phyloP scores from a whole-genome alignment of 2,797 vertebrate species.

The Xiphophorus birchmanni region DNA sequence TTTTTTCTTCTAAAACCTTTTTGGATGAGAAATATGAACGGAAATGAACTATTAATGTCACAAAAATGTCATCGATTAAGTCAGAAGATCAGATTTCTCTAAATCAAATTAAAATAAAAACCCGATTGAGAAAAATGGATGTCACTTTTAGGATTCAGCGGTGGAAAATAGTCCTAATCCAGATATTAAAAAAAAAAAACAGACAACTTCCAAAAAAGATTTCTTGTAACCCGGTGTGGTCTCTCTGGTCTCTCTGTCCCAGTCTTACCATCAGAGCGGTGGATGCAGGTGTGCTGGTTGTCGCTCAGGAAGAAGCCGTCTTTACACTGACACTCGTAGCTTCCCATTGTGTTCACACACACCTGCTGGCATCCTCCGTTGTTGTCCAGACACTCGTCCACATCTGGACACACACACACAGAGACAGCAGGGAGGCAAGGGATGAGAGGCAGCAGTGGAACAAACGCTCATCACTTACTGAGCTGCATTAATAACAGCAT shows the following conservation, averaged over 20 bases:
- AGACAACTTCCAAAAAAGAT: no score
- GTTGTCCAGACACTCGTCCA: conserved; percentile 95
- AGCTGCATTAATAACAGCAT: conserved; percentile 37
- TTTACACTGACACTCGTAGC: conserved; percentile 95
- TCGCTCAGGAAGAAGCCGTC: conserved; percentile 95
- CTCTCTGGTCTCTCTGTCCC: no score
- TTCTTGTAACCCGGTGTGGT: neutral
- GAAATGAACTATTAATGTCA: no score
- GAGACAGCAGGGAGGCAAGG: neutral
- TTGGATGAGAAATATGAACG: no score
- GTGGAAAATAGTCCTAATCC: no score
- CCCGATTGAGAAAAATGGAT: no score
- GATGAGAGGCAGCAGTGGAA: neutral
- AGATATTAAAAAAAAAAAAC: no score
- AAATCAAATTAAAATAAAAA: no score
- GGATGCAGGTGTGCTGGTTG: conserved; percentile 98
- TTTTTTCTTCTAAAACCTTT: no score
- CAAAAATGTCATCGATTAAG: no score
- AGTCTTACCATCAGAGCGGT: conserved; percentile 93
- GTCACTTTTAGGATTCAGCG: no score
- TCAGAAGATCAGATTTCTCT: no score
- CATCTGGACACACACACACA: conserved; percentile 62
- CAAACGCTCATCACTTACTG: neutral
- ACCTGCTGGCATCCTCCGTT: conserved; percentile 97
- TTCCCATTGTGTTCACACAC: conserved; percentile 96